Evolutionary conservation across 2,888 invertebrate species (phyloP), one percentile per base, ranked within the genome.

Genomic region (Drosophila mulleri): DNA sequence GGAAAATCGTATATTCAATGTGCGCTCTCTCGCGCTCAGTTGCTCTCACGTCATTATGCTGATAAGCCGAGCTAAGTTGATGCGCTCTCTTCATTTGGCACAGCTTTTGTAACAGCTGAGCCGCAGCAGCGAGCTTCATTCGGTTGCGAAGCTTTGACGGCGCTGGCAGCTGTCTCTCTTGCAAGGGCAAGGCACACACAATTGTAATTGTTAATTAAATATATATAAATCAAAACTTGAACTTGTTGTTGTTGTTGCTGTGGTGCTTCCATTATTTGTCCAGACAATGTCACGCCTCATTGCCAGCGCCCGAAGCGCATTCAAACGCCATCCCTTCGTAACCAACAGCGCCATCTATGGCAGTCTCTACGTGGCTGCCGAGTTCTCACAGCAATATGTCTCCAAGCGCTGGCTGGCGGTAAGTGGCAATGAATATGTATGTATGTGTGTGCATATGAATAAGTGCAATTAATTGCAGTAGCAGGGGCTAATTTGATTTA

Each of bases 371-470:
- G 95, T 96, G 0, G 95, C 96, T 6, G 97, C 97, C 0, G 97
- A 97, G 91, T 94, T 96, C 66, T 95, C 96, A 0, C 97, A 97
- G 91, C 97, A 97, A 93, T 95, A 95, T 11, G 93, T 96, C 72
- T 95, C 95, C 61, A 96, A 94, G 88, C 94, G 95, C 20, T 88
- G 74, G 88, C 93, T 95, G 72, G 90, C 95, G 94, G 97, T 97
- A 93, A 75, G 77, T 64, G 20, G 20, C 45, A n/a, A 23, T 63
- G 47, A 39, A 32, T 35, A 32, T 4, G 4, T 26, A 26, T 4
- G 4, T 26, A 26, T 26, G 4, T 12, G 11, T 4, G 14, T 35
- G 14, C 12, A 41, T 4, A 14, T 48, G n/a, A 47, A n/a, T 11
- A 8, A 54, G n/a, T 41, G 56, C 12, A 12, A 23, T 35, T 37